These are phyloP conservation scores for Amphiprion clarkii DNA, from an alignment of 2,797 vertebrate genomes.

Conservation along the genomic window DNA sequence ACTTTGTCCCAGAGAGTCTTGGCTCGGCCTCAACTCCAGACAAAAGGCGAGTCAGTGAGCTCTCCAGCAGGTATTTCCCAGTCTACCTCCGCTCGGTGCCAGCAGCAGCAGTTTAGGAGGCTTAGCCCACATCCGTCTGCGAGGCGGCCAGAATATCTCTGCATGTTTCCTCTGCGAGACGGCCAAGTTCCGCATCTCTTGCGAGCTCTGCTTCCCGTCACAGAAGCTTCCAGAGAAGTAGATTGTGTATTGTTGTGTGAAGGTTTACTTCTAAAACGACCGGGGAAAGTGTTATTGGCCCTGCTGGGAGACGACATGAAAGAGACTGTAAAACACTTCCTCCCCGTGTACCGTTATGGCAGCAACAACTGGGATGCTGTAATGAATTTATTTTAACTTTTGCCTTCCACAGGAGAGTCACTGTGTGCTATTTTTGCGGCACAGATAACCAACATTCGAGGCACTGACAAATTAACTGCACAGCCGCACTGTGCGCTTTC, in stretches of 20 bases:
- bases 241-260: constrained; percentile 53
- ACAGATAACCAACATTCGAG: not conserved
- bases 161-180: constrained; percentile 39
- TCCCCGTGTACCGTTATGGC: constrained; percentile 20
- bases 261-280: constrained; percentile 43
- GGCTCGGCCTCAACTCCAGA: constrained; percentile 26
- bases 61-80: constrained; percentile 68
- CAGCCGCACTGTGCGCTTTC: not conserved
- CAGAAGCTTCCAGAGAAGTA: constrained; percentile 28
- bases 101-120: constrained; percentile 57
- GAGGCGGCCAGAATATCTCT: constrained; percentile 44
- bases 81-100: constrained; percentile 47
- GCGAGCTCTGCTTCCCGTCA: constrained; percentile 10
- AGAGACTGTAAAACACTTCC: constrained; percentile 40
- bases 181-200: constrained; percentile 61
- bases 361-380: constrained; percentile 16
- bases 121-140: constrained; percentile 58
- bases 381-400: constrained; percentile 36
- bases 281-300: constrained; percentile 26
- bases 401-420: not conserved
- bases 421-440: not conserved
- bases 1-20: constrained; percentile 28
- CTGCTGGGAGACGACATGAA: constrained; percentile 41
- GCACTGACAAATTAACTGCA: constrained; percentile 12
- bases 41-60: constrained; percentile 46